Conservation (phyloP, 1,140 invertebrate species). For the Zaprionus camerounensis region DNA sequence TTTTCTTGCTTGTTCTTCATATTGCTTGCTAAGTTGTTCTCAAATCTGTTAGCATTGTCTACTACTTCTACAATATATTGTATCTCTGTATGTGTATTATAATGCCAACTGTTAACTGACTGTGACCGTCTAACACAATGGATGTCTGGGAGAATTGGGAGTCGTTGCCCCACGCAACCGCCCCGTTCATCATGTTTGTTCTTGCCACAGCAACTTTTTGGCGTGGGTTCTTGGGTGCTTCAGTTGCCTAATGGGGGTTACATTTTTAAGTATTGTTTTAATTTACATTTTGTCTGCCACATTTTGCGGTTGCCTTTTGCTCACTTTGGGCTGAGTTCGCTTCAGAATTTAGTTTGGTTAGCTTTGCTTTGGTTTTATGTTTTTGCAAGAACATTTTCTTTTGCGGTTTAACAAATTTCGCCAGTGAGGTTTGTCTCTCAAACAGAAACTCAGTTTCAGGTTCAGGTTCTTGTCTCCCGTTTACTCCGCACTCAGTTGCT, state of each 20-base stretch:
- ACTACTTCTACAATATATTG: not conserved
- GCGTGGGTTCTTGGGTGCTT: conserved; percentile 55
- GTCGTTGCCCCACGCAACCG: conserved; percentile 39
- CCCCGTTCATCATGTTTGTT: not conserved
- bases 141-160: conserved; percentile 23
- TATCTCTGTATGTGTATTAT: conserved; percentile 41
- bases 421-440: conserved; percentile 71
- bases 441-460: conserved; percentile 59
- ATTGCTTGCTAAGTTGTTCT: not conserved
- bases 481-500: conserved; percentile 68
- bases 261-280: conserved; percentile 74
- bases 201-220: not conserved
- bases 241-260: conserved; percentile 57
- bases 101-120: conserved; percentile 78
- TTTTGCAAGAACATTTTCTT: conserved; percentile 61
- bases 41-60: not conserved
- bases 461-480: conserved; percentile 41
- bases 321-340: conserved; percentile 33
- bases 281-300: conserved; percentile 55
- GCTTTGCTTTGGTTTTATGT: conserved; percentile 45
- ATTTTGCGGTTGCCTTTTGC: conserved; percentile 24
- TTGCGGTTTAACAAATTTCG: conserved; percentile 79
- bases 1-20: conserved; percentile 1
- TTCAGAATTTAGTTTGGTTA: conserved; percentile 46
- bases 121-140: conserved; percentile 62